A percentile compares a stretch with the other conserved stretches of the same genome.
Conservation (phyloP, 2,113 vertebrate species). For the Vulpes lagopus region DNA sequence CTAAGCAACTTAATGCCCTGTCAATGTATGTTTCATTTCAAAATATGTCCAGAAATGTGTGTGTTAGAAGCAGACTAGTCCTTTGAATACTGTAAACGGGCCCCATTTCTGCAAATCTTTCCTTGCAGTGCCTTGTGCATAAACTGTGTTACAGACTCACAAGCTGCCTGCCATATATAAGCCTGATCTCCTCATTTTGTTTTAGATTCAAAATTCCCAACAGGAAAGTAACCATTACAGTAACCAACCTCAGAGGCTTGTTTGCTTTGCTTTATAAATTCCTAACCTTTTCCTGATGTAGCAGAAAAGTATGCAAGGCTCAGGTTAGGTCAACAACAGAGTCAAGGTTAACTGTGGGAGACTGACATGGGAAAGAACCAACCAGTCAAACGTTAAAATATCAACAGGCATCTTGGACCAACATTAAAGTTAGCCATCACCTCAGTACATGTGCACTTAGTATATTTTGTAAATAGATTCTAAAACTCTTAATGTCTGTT, state of each 20-base stretch:
- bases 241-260: not conserved
- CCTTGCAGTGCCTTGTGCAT: not conserved
- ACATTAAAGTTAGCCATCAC: not conserved
- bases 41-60: constrained; percentile 3
- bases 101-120: not conserved
- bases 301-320: constrained; percentile 63
- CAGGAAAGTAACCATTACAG: constrained; percentile 16
- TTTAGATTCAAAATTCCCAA: constrained; percentile 65
- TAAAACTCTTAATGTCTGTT: not conserved
- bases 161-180: not conserved
- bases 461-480: constrained; percentile 17
- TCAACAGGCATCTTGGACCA: constrained; percentile 58
- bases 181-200: not conserved
- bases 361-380: constrained; percentile 66
- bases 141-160: not conserved
- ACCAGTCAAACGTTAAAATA: constrained; percentile 76
- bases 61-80: not conserved
- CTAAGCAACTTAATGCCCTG: constrained; percentile 42
- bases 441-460: constrained; percentile 21
- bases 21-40: not conserved
- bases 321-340: constrained; percentile 73
- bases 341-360: constrained; percentile 71
- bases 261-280: constrained; percentile 72
- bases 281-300: constrained; percentile 69
- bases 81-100: not conserved